phyloP scores from a whole-genome alignment of 2,797 vertebrate genomes.

The Tarsius wallacei region DNA sequence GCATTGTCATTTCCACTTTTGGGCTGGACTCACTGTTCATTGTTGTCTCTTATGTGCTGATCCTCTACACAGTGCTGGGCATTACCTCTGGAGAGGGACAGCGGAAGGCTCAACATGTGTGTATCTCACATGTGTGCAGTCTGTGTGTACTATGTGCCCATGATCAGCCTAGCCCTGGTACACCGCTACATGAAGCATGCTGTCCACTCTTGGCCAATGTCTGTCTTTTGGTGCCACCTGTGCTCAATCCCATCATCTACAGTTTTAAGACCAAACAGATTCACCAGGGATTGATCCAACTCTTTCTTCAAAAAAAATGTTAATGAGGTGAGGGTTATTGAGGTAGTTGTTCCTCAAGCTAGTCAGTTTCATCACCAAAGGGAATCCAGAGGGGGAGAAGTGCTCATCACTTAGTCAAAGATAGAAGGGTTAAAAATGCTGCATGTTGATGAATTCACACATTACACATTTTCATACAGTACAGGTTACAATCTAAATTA shows the following conservation, averaged over 20 bases:
- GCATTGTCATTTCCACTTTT: constrained; percentile 73
- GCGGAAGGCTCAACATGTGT: constrained; percentile 81
- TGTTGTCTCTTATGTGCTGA: constrained; percentile 62
- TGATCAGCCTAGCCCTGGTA: constrained; percentile 56
- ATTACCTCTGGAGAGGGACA: constrained; percentile 67
- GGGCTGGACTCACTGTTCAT: constrained; percentile 66
- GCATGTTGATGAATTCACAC: background rate
- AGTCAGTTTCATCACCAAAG: background rate
- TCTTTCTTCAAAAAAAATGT: constrained; percentile 67
- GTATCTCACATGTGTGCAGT: constrained; percentile 53
- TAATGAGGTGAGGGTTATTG: rapidly evolving
- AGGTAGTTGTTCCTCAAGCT: background rate
- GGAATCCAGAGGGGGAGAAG: background rate
- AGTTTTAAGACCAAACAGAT: constrained; percentile 70
- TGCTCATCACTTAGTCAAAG: background rate
- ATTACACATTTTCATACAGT: background rate
- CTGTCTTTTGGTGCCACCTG: constrained; percentile 67
- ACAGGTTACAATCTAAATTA: background rate
- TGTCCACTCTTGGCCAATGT: constrained; percentile 45
- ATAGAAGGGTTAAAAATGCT: background rate
- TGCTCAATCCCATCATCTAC: constrained; percentile 78
- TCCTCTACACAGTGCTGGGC: constrained; percentile 68
- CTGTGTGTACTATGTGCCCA: constrained; percentile 66
- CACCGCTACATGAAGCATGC: constrained; percentile 59
- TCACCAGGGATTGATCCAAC: background rate